Base-by-base conservation (phyloP, 2,113 vertebrate species). In the Turnix velox region DNA sequence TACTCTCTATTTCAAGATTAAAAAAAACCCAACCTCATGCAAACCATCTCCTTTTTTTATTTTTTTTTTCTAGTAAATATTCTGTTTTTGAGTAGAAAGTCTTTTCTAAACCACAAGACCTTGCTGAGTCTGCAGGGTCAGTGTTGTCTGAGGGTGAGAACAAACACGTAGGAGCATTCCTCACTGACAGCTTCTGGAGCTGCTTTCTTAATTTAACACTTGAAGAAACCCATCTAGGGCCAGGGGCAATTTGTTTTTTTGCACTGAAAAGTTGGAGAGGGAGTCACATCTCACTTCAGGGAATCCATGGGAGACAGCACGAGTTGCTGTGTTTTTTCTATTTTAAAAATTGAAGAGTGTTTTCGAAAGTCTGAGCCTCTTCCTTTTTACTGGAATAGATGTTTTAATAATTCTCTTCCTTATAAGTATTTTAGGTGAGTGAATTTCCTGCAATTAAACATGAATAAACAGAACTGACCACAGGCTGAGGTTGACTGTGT, bases 131-230 rank as follows among this genome's bases (percentile, higher is more conserved):
- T 93, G 68, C 73, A 84, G 49, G 31, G n/a, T 54, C 46, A 90
- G 67, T 74, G 71, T 79, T 81, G 42, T 92, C n/a, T 92, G 33
- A 59, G 71, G 63, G 65, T 86, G 74, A 88, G 71, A 92, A 51
- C 43, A 75, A 93, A 62, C 45, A 76, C 14, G 12, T 17, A 54
- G 37, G 33, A 40, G 33, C 73, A 66, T 91, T 95, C 37, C 67
- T 90, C 33, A 17, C 72, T 57, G 76, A 58, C 77, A 84, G 77
- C 69, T 88, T 84, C 68, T 82, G 57, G 65, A 94, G 14, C 39
- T 82, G 54, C 13, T 76, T 92, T 92, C 18, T 94, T 92, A 89
- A 77, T 91, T 93, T 90, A 92, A 79, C 76, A 85, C 57, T 88
- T 87, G 88, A 91, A 91, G 77, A 92, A 96, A 78, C 72, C 30